Base-by-base conservation (phyloP, 2,888 invertebrate genomes). In the Sphaeridia pumilis region DNA sequence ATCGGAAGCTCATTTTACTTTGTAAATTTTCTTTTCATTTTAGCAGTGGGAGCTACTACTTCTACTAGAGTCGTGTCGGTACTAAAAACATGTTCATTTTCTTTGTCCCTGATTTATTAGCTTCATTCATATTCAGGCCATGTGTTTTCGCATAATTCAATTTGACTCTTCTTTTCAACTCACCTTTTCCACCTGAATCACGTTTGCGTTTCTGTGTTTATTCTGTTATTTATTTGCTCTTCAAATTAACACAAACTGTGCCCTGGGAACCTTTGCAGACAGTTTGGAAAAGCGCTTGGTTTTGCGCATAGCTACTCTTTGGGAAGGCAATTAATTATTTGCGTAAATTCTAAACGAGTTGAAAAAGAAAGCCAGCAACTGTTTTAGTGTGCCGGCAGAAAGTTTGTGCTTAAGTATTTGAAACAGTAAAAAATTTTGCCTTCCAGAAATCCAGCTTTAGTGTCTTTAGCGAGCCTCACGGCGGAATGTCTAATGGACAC, bases 391-490 rank as follows among this genome's bases (percentile, higher is more conserved):
- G n/a, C n/a, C n/a, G n/a, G n/a, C n/a, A n/a, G n/a, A n/a, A n/a
- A n/a, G n/a, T n/a, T n/a, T n/a, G n/a, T n/a, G n/a, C n/a, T n/a
- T n/a, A n/a, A n/a, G n/a, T n/a, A n/a, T n/a, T n/a, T n/a, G n/a
- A n/a, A n/a, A n/a, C n/a, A n/a, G n/a, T n/a, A n/a, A n/a, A n/a
- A n/a, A n/a, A n/a, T n/a, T 38, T n/a, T n/a, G n/a, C n/a, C 17
- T 52, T 51, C 42, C 54, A 64, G 64, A 64, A 62, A 54, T 64
- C 64, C 4, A 57, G 55, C 34, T 64, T 53, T 46, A 56, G 56
- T 41, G 60, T 59, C 22, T 64, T 62, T 51, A 59, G 59, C 14
- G 58, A 58, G 31, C 42, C 51, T 22, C 49, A 48, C 20, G 44
- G 43, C 24, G 38, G 43, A 7, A 35, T 52, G 5, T 34, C 27